Evolutionary conservation across 2,113 vertebrate genomes (phyloP), one percentile per base, ranked within the genome.

Genomic region (Smithornis capensis): DNA sequence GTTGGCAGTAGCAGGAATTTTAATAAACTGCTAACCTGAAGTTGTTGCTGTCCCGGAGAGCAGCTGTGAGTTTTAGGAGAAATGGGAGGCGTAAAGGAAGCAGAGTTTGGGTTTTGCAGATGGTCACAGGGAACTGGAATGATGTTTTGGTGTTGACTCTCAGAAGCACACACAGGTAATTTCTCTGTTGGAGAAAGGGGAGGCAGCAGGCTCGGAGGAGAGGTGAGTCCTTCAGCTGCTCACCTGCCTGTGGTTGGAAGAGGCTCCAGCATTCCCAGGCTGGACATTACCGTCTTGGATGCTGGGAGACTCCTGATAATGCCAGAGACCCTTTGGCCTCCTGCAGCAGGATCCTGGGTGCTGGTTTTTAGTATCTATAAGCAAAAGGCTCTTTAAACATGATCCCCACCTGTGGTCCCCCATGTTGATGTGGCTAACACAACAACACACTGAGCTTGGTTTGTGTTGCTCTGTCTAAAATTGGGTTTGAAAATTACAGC

Each of bases 251-350:
- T 5, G 2, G 7, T 33, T 19, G 45, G 35, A 33, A 35, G 69
- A 44, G 81, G 60, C 37, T 83, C 7, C 44, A 16, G n/a, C 45
- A 33, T 11, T 21, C 2, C 0, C 4, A 8, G 10, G 53, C 5
- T 23, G 45, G 84, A 4, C 5, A 0, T 53, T 87, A 70, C n/a
- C 25, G 11, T 65, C 52, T 5, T 17, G 70, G 65, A 1, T 19
- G 33, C 71, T 5, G 4, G 25, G 40, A 17, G 35, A 1, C 52
- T 40, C 53, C 3, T 4, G 29, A 2, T 0, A 1, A 0, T 38
- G 74, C 42, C 0, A 0, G 19, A 14, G 56, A 9, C 17, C 23
- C 29, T 16, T 1, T 47, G 35, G 29, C 55, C 68, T 38, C 12
- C 55, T 59, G 52, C 49, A 55, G 6, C 19, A 4, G 42, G 47